Percentiles rank a stretch among this genome's conserved stretches.
Evolutionary conservation across 2,888 invertebrate genomes (phyloP).

Genomic region (Ommatoiulus sabulosus): DNA sequence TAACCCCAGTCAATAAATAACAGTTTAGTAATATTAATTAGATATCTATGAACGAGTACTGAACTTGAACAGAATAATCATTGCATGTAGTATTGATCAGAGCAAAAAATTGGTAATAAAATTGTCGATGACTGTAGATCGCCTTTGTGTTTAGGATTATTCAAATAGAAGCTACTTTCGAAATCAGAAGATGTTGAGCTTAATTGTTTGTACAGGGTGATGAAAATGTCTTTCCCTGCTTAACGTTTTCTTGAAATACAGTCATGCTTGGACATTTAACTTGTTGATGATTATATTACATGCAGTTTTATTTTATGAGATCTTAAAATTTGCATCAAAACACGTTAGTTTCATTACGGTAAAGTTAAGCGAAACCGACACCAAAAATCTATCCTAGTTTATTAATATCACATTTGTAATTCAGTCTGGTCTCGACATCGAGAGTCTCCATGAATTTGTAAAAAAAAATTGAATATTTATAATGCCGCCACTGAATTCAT

Average conservation of each 20-base stretch:
- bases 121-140: background rate
- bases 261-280: background rate
- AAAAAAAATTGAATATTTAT: background rate
- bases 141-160: too few species aligned
- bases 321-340: background rate
- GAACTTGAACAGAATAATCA: background rate
- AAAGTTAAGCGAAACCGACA: background rate
- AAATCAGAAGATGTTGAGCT: background rate
- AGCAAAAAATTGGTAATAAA: background rate
- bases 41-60: background rate
- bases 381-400: slow-evolving; percentile 9
- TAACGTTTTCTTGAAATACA: background rate
- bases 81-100: background rate
- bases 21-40: background rate
- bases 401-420: slow-evolving; percentile 40
- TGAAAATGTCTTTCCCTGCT: too few species aligned
- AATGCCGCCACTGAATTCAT: background rate
- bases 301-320: background rate
- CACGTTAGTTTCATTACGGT: background rate
- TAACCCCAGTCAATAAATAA: slow-evolving; percentile 5
- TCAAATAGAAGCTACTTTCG: too few species aligned
- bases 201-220: too few species aligned
- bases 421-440: slow-evolving; percentile 28
- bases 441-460: slow-evolving; percentile 5
- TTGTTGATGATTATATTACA: background rate